phyloP scores from a whole-genome alignment of 2,888 invertebrate genomes.

The Furcula furcula region DNA sequence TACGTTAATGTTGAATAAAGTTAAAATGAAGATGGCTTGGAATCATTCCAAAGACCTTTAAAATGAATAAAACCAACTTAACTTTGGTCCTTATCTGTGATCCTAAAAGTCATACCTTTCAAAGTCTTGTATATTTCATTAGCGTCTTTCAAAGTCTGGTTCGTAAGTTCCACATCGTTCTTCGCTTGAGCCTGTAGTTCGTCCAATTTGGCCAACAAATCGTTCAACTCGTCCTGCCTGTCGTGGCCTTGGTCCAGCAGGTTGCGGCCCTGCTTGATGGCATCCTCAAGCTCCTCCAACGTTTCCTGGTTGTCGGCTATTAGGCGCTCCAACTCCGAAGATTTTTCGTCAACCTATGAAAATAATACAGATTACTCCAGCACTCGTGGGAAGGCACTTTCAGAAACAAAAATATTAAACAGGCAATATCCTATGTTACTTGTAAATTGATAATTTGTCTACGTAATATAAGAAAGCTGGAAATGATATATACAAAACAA shows the following conservation, averaged over 20 bases:
- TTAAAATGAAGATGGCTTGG: too few species aligned
- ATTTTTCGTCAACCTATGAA: conserved; percentile 79
- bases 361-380: too few species aligned
- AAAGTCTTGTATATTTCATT: conserved; percentile 44
- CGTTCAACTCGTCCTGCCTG: conserved; percentile 88
- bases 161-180: conserved; percentile 92
- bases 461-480: too few species aligned
- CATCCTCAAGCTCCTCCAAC: conserved; percentile 84
- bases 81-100: too few species aligned
- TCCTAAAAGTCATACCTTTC: conserved; percentile 28
- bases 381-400: too few species aligned
- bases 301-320: conserved; percentile 80
- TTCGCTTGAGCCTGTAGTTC: conserved; percentile 88
- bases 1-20: too few species aligned
- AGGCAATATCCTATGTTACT: too few species aligned
- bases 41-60: too few species aligned
- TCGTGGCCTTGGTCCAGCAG: conserved; percentile 83
- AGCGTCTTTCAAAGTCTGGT: conserved; percentile 70
- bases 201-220: conserved; percentile 90
- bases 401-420: too few species aligned
- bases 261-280: conserved; percentile 84
- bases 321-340: conserved; percentile 69
- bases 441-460: too few species aligned
- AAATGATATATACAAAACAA: too few species aligned
- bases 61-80: too few species aligned